Evolutionary conservation across 2,113 vertebrate species (phyloP).

Genomic region (Oncorhynchus mykiss): DNA sequence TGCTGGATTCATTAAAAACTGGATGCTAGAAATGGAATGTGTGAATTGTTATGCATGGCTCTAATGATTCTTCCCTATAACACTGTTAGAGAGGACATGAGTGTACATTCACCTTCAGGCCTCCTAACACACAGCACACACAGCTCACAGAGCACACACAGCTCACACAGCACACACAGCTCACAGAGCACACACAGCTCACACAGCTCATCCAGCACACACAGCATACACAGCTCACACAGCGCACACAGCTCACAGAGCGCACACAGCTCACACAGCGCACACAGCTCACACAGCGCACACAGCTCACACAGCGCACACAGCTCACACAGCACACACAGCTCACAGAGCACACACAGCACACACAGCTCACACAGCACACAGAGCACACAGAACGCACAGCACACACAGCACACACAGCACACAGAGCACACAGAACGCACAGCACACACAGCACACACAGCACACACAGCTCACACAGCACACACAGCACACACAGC

Average conservation of each 20-base stretch:
- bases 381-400: no score
- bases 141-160: background rate
- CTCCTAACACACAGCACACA: slow-evolving; percentile 39
- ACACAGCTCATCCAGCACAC: slow-evolving; percentile 24
- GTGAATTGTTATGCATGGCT: slow-evolving; percentile 78
- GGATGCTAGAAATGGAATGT: slow-evolving; percentile 83
- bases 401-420: slow-evolving; percentile 47
- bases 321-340: slow-evolving; percentile 45
- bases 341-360: background rate
- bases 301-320: background rate
- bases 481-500: background rate
- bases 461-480: slow-evolving; percentile 45
- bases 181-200: background rate
- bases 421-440: background rate
- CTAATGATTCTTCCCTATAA: slow-evolving; percentile 78
- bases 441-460: background rate
- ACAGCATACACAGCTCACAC: background rate
- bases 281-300: slow-evolving; percentile 38
- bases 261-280: no score
- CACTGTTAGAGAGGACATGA: slow-evolving; percentile 77
- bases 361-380: background rate
- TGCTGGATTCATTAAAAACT: slow-evolving; percentile 89
- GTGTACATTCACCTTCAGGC: slow-evolving; percentile 79
- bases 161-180: slow-evolving; percentile 44
- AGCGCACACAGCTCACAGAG: slow-evolving; percentile 45